A percentile compares a stretch with the other conserved stretches of the same genome.
Conservation (phyloP, 1,140 invertebrate species). For the Ceratina australensis region DNA sequence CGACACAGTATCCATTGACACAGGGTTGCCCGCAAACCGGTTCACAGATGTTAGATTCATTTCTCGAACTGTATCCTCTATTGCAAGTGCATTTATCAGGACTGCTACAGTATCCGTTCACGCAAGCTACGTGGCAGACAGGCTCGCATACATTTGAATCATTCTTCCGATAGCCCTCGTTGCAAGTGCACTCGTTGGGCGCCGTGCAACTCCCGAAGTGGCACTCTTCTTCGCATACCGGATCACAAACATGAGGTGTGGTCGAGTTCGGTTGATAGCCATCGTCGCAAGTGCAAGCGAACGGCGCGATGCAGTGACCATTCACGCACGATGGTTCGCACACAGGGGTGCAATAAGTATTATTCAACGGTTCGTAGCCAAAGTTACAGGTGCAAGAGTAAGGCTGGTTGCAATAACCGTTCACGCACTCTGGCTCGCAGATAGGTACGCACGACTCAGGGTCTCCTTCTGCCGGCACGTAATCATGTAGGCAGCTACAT, state of each 20-base stretch:
- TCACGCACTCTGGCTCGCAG: constrained; percentile 74
- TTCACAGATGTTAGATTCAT: constrained; percentile 1
- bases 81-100: constrained; percentile 56
- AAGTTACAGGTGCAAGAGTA: constrained; percentile 79
- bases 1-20: constrained; percentile 54
- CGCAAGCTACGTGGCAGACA: constrained; percentile 48
- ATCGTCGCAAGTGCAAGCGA: constrained; percentile 46
- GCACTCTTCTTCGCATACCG: background rate
- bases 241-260: background rate
- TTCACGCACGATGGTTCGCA: constrained; percentile 42
- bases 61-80: background rate
- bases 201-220: background rate
- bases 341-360: background rate
- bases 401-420: constrained; percentile 82
- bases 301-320: constrained; percentile 43
- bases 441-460: background rate
- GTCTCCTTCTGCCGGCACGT: background rate
- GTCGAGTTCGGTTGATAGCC: constrained; percentile 32
- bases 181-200: background rate
- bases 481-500: constrained; percentile 17
- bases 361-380: constrained; percentile 39
- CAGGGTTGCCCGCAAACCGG: constrained; percentile 47
- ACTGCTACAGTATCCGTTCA: constrained; percentile 56
- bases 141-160: constrained; percentile 50
- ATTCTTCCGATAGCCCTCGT: background rate